phyloP scores from a whole-genome alignment of 2,113 vertebrate species.

The Hirundichthys speculiger region DNA sequence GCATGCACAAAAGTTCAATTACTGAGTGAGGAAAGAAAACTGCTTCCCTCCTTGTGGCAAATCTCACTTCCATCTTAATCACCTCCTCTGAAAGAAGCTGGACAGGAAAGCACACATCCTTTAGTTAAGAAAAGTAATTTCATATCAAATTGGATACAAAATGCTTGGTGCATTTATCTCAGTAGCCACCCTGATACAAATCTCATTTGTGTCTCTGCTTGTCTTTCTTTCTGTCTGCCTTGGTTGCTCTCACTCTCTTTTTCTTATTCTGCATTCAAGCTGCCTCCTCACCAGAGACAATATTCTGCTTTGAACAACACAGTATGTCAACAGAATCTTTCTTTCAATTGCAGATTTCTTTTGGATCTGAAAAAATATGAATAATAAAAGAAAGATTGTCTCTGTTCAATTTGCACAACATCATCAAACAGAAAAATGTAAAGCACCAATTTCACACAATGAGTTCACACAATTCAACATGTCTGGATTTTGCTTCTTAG shows the following conservation, averaged over 20 bases:
- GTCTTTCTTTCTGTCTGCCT: constrained; percentile 6
- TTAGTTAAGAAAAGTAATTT: constrained; percentile 43
- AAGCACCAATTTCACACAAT: not conserved
- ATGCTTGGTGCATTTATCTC: constrained; percentile 17
- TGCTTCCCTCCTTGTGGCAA: constrained; percentile 12
- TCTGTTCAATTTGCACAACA: not conserved
- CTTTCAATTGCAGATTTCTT: constrained; percentile 21
- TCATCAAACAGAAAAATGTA: constrained; percentile 13
- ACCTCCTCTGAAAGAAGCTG: constrained; percentile 31
- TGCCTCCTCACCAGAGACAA: constrained; percentile 3
- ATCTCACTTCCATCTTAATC: constrained; percentile 46
- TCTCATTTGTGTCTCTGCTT: constrained; percentile 21
- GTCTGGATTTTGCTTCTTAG: not conserved
- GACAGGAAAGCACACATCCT: constrained; percentile 18
- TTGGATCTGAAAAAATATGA: constrained; percentile 8
- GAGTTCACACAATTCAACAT: too few species aligned
- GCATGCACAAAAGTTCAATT: too few species aligned
- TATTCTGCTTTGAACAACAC: constrained; percentile 19
- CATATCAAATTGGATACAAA: constrained; percentile 22
- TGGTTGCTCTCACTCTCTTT: not conserved
- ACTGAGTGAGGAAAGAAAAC: too few species aligned
- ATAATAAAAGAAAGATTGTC: not conserved
- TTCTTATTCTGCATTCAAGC: constrained; percentile 20
- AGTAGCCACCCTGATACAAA: constrained; percentile 15
- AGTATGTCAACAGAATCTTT: constrained; percentile 12